A percentile compares a stretch with the other conserved stretches of the same genome.
These are phyloP conservation scores for Ranitomeya variabilis DNA, from an alignment of 2,113 vertebrate genomes.

Conservation along the genomic window DNA sequence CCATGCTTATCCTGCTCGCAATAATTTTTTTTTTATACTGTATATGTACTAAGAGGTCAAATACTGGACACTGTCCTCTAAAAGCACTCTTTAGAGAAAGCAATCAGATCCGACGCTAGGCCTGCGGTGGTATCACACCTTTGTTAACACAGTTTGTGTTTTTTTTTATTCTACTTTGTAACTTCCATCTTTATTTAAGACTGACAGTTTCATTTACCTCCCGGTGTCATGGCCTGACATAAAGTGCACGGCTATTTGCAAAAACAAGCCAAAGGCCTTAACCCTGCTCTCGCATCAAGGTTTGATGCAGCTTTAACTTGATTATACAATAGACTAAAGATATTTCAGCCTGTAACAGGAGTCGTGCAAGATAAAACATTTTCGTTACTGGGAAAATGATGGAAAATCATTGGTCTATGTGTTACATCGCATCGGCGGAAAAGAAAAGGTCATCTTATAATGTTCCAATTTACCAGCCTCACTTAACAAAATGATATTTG, in stretches of 20 bases:
- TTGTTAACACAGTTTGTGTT: background rate
- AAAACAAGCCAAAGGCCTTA: slow-evolving; percentile 66
- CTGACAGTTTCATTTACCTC: slow-evolving; percentile 55
- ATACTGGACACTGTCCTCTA: background rate
- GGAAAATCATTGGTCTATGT: slow-evolving; percentile 64
- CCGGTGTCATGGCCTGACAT: slow-evolving; percentile 62
- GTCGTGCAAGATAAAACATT: slow-evolving; percentile 65
- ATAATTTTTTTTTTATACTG: background rate
- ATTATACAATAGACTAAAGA: slow-evolving; percentile 67
- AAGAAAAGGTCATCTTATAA: slow-evolving; percentile 68
- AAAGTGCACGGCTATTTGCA: slow-evolving; percentile 63
- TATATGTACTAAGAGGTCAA: background rate
- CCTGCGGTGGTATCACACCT: background rate
- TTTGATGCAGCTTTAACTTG: slow-evolving; percentile 70
- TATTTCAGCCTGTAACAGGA: slow-evolving; percentile 71
- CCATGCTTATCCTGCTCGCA: background rate
- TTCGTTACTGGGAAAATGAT: slow-evolving; percentile 56
- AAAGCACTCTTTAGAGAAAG: background rate
- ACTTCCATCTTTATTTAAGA: slow-evolving; percentile 49
- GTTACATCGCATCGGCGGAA: slow-evolving; percentile 65
- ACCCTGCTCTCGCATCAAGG: slow-evolving; percentile 65
- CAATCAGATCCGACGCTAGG: background rate
- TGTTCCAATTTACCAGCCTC: slow-evolving; percentile 62
- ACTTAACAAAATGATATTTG: slow-evolving; percentile 66
- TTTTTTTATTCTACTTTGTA: background rate